Evolutionary conservation across 2,113 vertebrate genomes (phyloP), one percentile per base, ranked within the genome.

Genomic region (Acrocephalus kingi): DNA sequence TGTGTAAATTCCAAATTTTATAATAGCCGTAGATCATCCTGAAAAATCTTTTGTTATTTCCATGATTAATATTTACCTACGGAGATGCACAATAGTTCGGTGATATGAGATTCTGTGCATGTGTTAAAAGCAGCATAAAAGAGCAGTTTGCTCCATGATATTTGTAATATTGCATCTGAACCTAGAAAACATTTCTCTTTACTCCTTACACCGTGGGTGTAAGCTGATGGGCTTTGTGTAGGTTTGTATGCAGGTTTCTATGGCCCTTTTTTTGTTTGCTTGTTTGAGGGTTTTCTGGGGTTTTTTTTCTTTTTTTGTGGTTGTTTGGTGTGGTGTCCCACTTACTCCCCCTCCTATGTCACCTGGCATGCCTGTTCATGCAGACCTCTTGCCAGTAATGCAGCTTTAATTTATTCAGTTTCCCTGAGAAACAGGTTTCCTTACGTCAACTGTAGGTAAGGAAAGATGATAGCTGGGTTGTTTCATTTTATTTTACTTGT

Each of bases 351-450:
- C 19, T n/a, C 18, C 28, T 9, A 20, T 67, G 46, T 82, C 75
- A 82, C 33, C 51, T 83, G 66, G 54, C 69, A 15, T 69, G 87
- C 77, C 89, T 73, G 81, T 58, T 95, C 91, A 61, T 59, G 89
- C 71, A 91, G 58, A 69, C 17, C 27, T 80, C 41, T 85, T 83
- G 78, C 71, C 74, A 87, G 78, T 68, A 91, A 76, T 0, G 1
- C 74, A 66, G 41, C 25, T 91, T 81, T 82, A 68, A 94, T 91
- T 56, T 94, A 91, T 87, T 95, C 69, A 7, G 10, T 79, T 84
- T 87, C 78, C 68, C 78, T 20, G 59, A 93, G 89, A 89, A 96
- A 93, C 87, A 74, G 63, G 67, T 96, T 94, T 95, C 54, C 63
- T 76, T 76, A 58, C 83, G 55, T 62, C 55, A 93, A 6, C 28